Evolutionary conservation across 2,797 vertebrate genomes (phyloP), one percentile per base, ranked within the genome.

Genomic region (Propithecus perrieri): DNA sequence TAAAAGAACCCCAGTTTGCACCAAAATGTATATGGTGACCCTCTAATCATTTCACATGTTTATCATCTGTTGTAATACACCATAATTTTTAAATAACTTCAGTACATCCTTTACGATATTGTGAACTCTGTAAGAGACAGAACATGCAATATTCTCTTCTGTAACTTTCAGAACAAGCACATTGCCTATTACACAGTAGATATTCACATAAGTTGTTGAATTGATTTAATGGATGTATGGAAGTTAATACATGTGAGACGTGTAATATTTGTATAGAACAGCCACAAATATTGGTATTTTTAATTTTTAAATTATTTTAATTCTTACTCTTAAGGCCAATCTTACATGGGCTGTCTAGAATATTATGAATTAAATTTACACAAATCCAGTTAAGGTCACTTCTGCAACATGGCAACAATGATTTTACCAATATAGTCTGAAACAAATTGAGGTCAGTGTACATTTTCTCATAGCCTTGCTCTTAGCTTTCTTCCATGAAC

Each of bases 391-490:
- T 98, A 91, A 98, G 96, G 96, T 98, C 97, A 98, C 38, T 97
- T 98, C 93, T 97, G 84, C 91, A 98, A 97, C 95, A 94, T 85
- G 95, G 97, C 89, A 96, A 97, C 98, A 97, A 97, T 95, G 84
- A 97, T 98, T 98, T 98, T 98, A 98, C 97, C 98, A 98, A 96
- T 97, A 96, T 35, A 95, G 13, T 97, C 96, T 97, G 97, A 98
- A 98, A 98, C 95, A 98, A 98, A 99, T 98, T 98, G 98, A 98
- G 98, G 98, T 98, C 98, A 98, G 91, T 97, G 98, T 97, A 98
- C 96, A 97, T 98, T 98, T 98, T 98, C 98, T 98, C 97, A 97
- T 96, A 98, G 96, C 95, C 97, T 98, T 98, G 97, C 96, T 98
- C 97, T 98, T 91, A 97, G 85, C 97, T 98, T 98, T 98, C 96